Evolutionary conservation across 1,140 invertebrate species (phyloP), one percentile per base, ranked within the genome.

Genomic region (Heliconius melpomene): DNA sequence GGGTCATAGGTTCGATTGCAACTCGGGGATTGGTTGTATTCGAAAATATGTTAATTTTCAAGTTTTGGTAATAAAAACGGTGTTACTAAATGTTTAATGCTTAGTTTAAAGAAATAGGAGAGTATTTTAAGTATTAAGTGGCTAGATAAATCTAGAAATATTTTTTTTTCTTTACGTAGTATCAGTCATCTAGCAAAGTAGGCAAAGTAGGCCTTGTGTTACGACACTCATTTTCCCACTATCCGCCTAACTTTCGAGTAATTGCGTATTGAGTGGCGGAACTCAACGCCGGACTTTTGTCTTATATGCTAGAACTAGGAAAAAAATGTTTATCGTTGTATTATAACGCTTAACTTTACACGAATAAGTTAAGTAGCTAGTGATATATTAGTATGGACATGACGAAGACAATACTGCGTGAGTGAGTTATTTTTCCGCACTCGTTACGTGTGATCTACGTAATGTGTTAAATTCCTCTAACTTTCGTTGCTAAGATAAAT

Each of bases 321-420:
- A 52, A 52, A 18, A 7, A 7, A 52, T 2, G 2, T 50, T 50
- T 16, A 2, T 52, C 6, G 6, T 20, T 1, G 8, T 3, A 57
- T 23, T 66, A 29, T 66, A 60, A 3, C n/a, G 20, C 9, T 60
- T 60, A 66, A 66, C 9, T 26, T 13, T 26, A 23, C 3, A 66
- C 3, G 3, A 29, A 26, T 3, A 66, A 66, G 23, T 66, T 66
- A 66, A 66, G 29, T 66, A 57, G 8, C n/a, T 23, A 29, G 75
- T 18, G 75, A 76, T 76, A 46, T 38, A 60, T 76, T 46, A 74
- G 32, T 66, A 52, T 78, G 50, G 77, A 29, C 70, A 57, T 60
- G 77, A 74, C 77, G 71, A 75, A 23, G 38, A 40, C 36, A 52
- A 78, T 50, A 57, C 46, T 74, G 72, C 72, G 77, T 74, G 75